A percentile compares a stretch with the other conserved stretches of the same genome.
Evolutionary conservation across 2,888 invertebrate species (phyloP).

Genomic region (Phalera bucephala): DNA sequence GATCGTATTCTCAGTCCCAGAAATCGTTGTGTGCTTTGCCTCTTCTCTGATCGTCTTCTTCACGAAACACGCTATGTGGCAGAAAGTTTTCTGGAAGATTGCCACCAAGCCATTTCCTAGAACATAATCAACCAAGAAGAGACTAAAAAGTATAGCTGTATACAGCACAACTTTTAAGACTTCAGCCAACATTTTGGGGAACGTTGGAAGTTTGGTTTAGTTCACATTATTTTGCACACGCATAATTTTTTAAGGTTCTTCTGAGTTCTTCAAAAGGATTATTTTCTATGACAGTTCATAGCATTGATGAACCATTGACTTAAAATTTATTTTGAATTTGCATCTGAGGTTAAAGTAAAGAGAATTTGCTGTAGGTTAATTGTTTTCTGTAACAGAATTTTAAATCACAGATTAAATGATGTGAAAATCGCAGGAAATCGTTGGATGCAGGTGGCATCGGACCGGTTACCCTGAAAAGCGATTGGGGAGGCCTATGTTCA

Average conservation of each 20-base stretch:
- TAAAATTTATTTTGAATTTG: too few species aligned
- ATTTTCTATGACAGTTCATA: background rate
- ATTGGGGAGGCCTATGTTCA: too few species aligned
- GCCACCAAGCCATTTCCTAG: slow-evolving; percentile 62
- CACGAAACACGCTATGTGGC: slow-evolving; percentile 50
- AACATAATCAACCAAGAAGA: slow-evolving; percentile 53
- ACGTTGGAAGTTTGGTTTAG: slow-evolving; percentile 6
- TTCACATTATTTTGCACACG: slow-evolving; percentile 28
- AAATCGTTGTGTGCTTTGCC: slow-evolving; percentile 25
- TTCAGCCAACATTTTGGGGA: slow-evolving; percentile 40
- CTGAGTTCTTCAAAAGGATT: slow-evolving; percentile 8
- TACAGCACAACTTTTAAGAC: slow-evolving; percentile 34
- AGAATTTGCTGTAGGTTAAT: too few species aligned
- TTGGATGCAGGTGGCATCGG: too few species aligned
- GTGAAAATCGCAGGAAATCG: too few species aligned
- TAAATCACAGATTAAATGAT: too few species aligned
- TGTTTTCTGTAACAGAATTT: too few species aligned
- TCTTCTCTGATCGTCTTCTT: slow-evolving; percentile 50
- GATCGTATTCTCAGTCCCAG: slow-evolving; percentile 31
- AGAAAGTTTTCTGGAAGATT: slow-evolving; percentile 40
- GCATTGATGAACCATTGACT: too few species aligned
- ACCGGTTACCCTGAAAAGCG: too few species aligned
- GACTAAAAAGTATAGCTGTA: slow-evolving; percentile 39
- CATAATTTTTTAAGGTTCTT: slow-evolving; percentile 22
- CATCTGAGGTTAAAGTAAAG: too few species aligned